Evolutionary conservation across 2,888 invertebrate genomes (phyloP), one percentile per base, ranked within the genome.

Genomic region (Eupithecia pulchellata): DNA sequence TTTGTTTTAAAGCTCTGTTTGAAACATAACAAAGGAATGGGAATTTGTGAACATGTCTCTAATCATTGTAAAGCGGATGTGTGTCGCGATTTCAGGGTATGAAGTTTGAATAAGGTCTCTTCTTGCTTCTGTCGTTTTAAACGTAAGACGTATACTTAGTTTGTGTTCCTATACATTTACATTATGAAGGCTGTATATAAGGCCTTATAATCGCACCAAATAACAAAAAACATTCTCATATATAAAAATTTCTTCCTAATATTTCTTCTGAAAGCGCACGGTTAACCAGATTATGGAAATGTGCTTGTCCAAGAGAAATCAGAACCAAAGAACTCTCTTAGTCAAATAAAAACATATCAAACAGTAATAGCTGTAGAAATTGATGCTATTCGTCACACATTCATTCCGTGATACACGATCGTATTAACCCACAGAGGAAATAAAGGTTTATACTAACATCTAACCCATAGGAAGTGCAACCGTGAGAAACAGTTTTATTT

Each of bases 401-500:
- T 64, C 69, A 75, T 69, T 78, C 73, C 66, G 75, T 73, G 78
- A 79, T 78, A 79, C 80, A 77, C 80, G 79, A 81, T 83, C 81
- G 75, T 77, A 79, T 84, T 78, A 81, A 81, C 81, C 69, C 63
- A 71, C 74, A 62, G 71, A 74, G 32, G 61, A 61, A 61, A 61
- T 72, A 64, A 71, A 72, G 76, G 75, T 34, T 61, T 32, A 61
- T 61, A 36, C 11, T 32, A 34, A 32, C 34, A 20, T 61, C 4
- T 32, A 25, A 32, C 34, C 34, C 68, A 76, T 75, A 73, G 72
- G 70, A 72, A 75, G 69, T 69, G 70, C 69, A 73, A 72, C 74
- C 83, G 85, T 84, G 84, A 80, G 84, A 86, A 83, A 64, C 73
- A 72, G 72, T 68, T 72, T 69, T 75, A 73, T 75, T 75, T 66